Conservation (phyloP, 1,140 invertebrate species). For the Trinorchestia longiramus region DNA sequence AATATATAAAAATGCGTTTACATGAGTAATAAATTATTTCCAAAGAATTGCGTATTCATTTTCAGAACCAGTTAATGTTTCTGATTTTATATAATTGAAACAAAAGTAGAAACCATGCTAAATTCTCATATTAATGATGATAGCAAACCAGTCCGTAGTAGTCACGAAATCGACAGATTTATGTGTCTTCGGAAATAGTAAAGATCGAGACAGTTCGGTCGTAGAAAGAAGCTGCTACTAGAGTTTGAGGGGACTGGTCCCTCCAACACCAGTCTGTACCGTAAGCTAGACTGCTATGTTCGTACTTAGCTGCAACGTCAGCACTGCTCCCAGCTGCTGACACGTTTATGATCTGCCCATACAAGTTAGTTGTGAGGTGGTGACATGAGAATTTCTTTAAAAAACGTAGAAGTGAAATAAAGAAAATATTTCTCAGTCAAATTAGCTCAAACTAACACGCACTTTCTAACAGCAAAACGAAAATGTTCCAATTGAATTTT, state of each 20-base stretch:
- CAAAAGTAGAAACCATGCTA: no score
- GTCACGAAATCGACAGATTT: background rate
- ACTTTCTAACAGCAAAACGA: no score
- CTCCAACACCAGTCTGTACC: constrained; percentile 83
- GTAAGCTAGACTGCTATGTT: constrained; percentile 84
- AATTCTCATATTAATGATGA: background rate
- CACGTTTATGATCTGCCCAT: background rate
- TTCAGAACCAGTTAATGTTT: no score
- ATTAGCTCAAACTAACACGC: no score
- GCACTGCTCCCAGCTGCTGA: background rate
- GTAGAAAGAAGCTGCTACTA: constrained; percentile 89
- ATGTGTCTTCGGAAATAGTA: background rate
- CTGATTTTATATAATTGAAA: no score
- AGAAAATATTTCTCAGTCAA: no score
- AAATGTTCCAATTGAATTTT: no score
- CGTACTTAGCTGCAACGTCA: constrained; percentile 71
- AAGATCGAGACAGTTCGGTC: constrained; percentile 76
- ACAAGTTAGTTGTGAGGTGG: background rate
- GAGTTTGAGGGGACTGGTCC: constrained; percentile 66
- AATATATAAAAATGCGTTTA: no score
- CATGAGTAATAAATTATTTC: no score
- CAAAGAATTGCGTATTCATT: no score
- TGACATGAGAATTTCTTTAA: background rate
- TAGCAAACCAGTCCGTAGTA: background rate
- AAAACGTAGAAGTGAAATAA: no score